Conservation (phyloP, 2,113 vertebrate species). For the Antennarius striatus region DNA sequence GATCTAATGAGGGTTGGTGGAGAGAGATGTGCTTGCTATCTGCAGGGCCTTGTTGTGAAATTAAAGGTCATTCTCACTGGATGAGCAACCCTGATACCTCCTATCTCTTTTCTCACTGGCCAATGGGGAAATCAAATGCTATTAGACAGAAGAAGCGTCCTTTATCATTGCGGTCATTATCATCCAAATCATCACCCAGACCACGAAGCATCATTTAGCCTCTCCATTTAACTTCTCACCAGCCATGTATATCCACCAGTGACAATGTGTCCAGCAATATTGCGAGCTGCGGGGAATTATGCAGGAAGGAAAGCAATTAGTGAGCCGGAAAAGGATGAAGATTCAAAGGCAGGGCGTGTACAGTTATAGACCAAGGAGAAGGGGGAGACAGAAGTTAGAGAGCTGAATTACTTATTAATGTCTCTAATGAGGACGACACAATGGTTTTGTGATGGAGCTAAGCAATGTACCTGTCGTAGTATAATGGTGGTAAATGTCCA, state of each 20-base stretch:
- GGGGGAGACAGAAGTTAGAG: constrained; percentile 42
- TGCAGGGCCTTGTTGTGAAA: constrained; percentile 73
- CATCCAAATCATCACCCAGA: constrained; percentile 66
- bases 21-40: constrained; percentile 55
- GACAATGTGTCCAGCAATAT: constrained; percentile 66
- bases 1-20: constrained; percentile 68
- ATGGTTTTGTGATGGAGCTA: constrained; percentile 36
- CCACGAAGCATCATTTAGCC: constrained; percentile 69
- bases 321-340: constrained; percentile 44
- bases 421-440: constrained; percentile 62
- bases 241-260: constrained; percentile 55
- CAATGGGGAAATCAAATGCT: constrained; percentile 76
- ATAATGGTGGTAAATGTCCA: constrained; percentile 44
- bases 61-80: constrained; percentile 76
- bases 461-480: constrained; percentile 46
- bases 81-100: constrained; percentile 70
- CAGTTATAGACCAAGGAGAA: constrained; percentile 50
- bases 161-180: constrained; percentile 74
- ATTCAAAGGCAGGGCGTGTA: constrained; percentile 57
- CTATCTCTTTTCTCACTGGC: constrained; percentile 56
- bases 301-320: constrained; percentile 73
- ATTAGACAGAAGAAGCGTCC: constrained; percentile 69
- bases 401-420: constrained; percentile 68
- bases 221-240: constrained; percentile 69
- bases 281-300: constrained; percentile 54